Base-by-base conservation (phyloP, 2,888 invertebrate genomes). In the Leucophora obtusa region DNA sequence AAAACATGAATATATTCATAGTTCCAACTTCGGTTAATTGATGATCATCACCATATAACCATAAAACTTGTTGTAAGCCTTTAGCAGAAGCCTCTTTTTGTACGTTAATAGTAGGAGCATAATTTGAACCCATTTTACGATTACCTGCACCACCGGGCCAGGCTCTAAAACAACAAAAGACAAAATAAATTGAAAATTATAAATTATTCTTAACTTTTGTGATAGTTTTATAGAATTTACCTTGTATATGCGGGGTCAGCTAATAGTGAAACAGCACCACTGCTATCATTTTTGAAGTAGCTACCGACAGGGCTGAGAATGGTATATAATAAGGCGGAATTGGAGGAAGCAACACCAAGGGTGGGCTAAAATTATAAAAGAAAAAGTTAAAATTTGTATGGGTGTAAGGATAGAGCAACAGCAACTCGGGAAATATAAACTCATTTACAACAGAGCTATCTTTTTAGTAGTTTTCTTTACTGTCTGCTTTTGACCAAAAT, bases 11-110 rank as follows among this genome's bases (percentile, higher is more conserved):
- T 70, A 99, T 94, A 89, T 99, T 99, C 99, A 99, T 99, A 14
- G 98, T 96, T 68, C 99, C 99, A 58, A 97, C 98, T 92, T 99
- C 99, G 0, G 99, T 99, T 28, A 99, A 89, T 89, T 97, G 94
- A 87, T 98, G 95, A 86, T 99, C 95, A 0, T 96, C 94, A 2
- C 98, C 99, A 87, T 95, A 98, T 51, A 99, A 91, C 99, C 99
- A 99, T 71, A 99, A 90, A 9, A 98, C 97, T 91, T 99, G 99
- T 85, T 98, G 97, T 83, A 97, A 93, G 1, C 97, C 97, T 86
- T 93, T 92, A 75, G 92, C 92, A 0, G 91, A 90, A 1, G 96
- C 95, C 86, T 95, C 93, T 62, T 96, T 95, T 87, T 96, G 96
- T 51, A 96, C 94, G 85, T 95, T 93, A 86, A 97, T 94, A 7